phyloP scores from a whole-genome alignment of 2,888 invertebrate species.

The Chrysomela aeneicollis region DNA sequence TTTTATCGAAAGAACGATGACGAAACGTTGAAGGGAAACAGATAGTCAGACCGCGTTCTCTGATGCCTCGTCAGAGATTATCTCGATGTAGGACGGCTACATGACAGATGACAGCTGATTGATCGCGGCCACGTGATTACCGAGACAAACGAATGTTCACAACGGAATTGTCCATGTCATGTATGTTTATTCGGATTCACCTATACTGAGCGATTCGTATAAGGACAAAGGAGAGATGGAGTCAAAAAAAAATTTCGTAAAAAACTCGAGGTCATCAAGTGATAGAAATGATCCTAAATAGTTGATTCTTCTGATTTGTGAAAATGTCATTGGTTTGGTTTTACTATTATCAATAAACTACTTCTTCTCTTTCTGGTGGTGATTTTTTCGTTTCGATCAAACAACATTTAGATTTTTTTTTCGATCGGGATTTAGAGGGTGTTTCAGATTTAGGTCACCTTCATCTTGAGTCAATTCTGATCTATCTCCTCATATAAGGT shows the following conservation, averaged over 20 bases:
- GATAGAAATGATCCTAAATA: too few species aligned
- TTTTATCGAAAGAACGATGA: conserved; percentile 37
- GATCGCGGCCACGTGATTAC: conserved; percentile 32
- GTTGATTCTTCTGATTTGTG: too few species aligned
- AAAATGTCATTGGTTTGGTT: too few species aligned
- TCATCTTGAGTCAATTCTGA: too few species aligned
- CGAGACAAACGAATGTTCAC: conserved; percentile 15
- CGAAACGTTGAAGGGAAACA: conserved; percentile 14
- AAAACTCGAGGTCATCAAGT: neutral
- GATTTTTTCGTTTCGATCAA: too few species aligned
- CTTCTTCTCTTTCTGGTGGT: too few species aligned
- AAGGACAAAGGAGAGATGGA: neutral
- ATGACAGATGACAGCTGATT: conserved; percentile 40
- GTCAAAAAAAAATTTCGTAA: neutral
- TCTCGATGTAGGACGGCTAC: conserved; percentile 34
- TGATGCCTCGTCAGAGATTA: conserved; percentile 29
- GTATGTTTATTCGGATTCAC: neutral
- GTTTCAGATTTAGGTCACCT: too few species aligned
- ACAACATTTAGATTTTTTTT: too few species aligned
- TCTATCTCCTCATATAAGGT: too few species aligned
- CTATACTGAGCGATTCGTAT: neutral
- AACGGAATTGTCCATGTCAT: neutral
- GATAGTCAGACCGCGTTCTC: conserved; percentile 7
- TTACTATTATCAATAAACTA: too few species aligned
- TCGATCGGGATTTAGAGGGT: too few species aligned